Evolutionary conservation across 2,888 invertebrate species (phyloP), one percentile per base, ranked within the genome.

Genomic region (Anodontia alba): DNA sequence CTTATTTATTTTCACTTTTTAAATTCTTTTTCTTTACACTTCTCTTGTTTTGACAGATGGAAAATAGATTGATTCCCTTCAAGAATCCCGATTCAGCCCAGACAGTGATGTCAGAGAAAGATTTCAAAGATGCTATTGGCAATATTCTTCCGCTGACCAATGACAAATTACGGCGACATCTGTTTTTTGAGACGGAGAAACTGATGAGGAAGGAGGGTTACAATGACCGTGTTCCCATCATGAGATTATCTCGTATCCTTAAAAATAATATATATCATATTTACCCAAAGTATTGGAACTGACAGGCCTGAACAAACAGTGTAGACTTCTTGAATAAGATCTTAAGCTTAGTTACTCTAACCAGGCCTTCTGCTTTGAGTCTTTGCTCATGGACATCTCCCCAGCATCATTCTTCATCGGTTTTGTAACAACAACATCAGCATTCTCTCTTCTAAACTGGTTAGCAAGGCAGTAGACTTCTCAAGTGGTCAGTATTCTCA

Each of bases 171-270:
- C 78, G 92, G 17, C 81, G 88, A 46, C 85, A 91, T 23, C 88
- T 94, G 15, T 94, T 87, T 78, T 80, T 84, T 62, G 93, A 94
- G 87, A 83, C 93, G 2, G 91, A 92, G 82, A 87, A 87, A 33
- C 89, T 90, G 36, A 83, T 87, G 8, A 71, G 86, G 26, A 77
- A 82, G 49, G 92, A 92, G 77, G 92, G 91, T 1, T 84, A 90
- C 15, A 73, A 81, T 8, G 84, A 87, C 26, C 84, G 86, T 70
- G 91, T 92, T 1, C 90, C 93, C 23, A 89, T 92, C 29, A 89
- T 89, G 87, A 86, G 91, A 46, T 86, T 92, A n/a, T 89, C 93
- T 46, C 93, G 92, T 93, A 93, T 92, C 91, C 92, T 92, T 90
- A 8, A 38, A n/a, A n/a, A n/a, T n/a, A n/a, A n/a, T n/a, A n/a